A percentile compares a stretch with the other conserved stretches of the same genome.
Conservation (phyloP, 2,888 invertebrate species). For the Mesoligia furuncula region DNA sequence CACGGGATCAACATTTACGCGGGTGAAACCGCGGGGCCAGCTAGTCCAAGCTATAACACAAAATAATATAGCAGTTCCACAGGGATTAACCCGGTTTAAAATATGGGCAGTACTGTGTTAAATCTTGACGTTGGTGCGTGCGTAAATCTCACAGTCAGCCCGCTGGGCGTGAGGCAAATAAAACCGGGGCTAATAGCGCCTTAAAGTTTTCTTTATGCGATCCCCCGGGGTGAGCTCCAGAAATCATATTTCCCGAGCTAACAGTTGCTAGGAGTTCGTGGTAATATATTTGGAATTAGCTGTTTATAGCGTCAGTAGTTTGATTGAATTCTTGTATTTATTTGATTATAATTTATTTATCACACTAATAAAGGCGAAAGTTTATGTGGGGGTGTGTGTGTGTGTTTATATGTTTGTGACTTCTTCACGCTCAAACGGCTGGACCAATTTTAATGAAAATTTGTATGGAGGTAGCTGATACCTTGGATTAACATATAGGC, state of each 20-base stretch:
- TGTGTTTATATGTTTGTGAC: too few species aligned
- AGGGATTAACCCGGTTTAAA: conserved; percentile 66
- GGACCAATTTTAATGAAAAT: too few species aligned
- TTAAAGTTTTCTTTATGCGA: conserved; percentile 77
- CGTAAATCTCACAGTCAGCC: conserved; percentile 74
- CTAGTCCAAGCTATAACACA: conserved; percentile 45
- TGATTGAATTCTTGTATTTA: conserved; percentile 21
- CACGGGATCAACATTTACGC: too few species aligned
- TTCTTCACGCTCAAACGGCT: too few species aligned
- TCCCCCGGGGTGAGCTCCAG: conserved; percentile 71
- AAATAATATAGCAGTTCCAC: conserved; percentile 60
- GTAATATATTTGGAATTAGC: conserved; percentile 76
- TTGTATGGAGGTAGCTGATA: too few species aligned
- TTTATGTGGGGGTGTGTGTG: too few species aligned
- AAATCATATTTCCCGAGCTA: conserved; percentile 78
- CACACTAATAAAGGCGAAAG: too few species aligned
- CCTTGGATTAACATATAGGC: too few species aligned
- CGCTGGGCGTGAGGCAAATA: conserved; percentile 69
- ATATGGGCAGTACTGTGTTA: conserved; percentile 65
- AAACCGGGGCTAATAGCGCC: conserved; percentile 72
- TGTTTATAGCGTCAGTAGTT: conserved; percentile 35
- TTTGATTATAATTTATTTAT: not conserved
- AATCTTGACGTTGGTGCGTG: conserved; percentile 69
- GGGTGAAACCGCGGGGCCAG: too few species aligned
- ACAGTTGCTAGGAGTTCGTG: conserved; percentile 74